Conservation (phyloP, 2,797 vertebrate genomes). For the Scolopax rusticola region DNA sequence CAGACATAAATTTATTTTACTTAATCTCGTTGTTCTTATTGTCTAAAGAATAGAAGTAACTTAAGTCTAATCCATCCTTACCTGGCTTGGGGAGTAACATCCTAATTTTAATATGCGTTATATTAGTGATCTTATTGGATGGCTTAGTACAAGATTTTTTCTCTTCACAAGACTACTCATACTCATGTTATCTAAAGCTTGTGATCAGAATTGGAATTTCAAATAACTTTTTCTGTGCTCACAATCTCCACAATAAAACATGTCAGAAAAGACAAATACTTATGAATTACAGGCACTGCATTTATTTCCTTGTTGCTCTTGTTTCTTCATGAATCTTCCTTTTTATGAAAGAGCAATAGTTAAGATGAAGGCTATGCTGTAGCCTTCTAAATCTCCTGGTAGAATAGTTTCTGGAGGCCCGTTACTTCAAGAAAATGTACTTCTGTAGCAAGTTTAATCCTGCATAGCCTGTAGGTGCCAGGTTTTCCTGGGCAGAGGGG, state of each 20-base stretch:
- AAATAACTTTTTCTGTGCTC: not conserved
- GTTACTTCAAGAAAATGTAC: not conserved
- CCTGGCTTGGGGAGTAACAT: not conserved
- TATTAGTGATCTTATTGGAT: not conserved
- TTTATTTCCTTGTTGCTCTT: not conserved
- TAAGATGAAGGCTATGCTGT: not conserved
- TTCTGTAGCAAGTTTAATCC: not conserved
- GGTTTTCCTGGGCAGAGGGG: not conserved
- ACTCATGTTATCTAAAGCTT: not conserved
- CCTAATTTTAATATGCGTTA: not conserved
- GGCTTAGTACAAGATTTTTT: not conserved
- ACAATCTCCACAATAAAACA: not conserved
- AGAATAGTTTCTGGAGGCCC: not conserved
- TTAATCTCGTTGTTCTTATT: not conserved
- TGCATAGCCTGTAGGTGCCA: not conserved
- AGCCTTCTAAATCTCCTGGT: not conserved
- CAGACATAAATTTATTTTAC: not conserved
- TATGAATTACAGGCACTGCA: rapidly evolving
- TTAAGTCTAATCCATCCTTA: not conserved
- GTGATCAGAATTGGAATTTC: not conserved
- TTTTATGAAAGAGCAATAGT: not conserved
- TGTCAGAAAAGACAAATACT: not conserved
- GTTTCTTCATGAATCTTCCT: not conserved
- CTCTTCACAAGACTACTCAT: too few relatives aligned
- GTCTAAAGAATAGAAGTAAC: not conserved